Evolutionary conservation across 2,797 vertebrate genomes (phyloP).

Genomic region (Cyclura pinguis): DNA sequence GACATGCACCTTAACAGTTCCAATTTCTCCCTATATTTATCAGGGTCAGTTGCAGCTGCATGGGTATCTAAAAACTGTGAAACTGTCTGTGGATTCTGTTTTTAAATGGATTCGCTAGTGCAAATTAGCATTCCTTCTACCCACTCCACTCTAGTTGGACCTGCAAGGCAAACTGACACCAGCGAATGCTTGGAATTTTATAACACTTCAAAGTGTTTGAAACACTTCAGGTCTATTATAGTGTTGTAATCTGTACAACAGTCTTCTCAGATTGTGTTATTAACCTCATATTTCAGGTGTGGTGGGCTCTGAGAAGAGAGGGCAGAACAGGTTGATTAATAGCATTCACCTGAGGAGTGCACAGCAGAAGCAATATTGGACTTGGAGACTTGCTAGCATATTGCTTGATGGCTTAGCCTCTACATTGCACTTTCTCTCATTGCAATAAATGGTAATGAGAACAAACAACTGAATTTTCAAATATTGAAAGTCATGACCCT

Average conservation of each 20-base stretch:
- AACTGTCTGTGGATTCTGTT: too few species aligned
- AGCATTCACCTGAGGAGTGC: neutral
- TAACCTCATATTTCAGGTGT: neutral
- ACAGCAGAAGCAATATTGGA: neutral
- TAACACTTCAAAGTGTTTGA: neutral
- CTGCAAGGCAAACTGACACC: neutral
- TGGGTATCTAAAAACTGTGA: neutral
- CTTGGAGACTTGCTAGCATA: neutral
- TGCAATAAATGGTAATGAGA: neutral
- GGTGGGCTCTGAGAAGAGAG: too few species aligned
- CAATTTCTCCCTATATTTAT: neutral
- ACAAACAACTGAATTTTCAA: neutral
- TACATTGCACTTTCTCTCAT: neutral
- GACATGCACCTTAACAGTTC: neutral
- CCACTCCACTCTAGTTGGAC: neutral
- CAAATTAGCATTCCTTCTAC: neutral
- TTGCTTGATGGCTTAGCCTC: neutral
- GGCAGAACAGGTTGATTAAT: neutral
- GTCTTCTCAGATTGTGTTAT: neutral
- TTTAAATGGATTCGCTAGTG: neutral
- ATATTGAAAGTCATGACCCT: neutral
- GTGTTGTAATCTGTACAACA: neutral
- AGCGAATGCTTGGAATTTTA: neutral
- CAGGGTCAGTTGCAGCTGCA: neutral
- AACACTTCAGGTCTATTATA: neutral